These are phyloP conservation scores for Caranx ignobilis DNA, from an alignment of 2,113 vertebrate species.

Conservation along the genomic window DNA sequence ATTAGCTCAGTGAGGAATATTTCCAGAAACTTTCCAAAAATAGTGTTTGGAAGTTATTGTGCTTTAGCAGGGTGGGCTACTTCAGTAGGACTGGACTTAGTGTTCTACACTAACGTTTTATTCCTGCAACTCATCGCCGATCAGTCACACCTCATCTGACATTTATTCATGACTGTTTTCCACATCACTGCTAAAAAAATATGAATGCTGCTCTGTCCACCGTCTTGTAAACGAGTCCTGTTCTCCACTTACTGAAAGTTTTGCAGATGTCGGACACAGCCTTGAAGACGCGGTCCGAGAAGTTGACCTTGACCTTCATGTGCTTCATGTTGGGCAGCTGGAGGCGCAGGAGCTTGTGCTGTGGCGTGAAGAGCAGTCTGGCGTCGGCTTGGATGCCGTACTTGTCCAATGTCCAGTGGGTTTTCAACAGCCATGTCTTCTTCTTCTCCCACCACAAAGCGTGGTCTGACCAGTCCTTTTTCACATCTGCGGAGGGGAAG, in stretches of 20 bases:
- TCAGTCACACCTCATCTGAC: slow-evolving; percentile 20
- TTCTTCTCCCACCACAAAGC: slow-evolving; percentile 99
- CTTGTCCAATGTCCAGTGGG: slow-evolving; percentile 99
- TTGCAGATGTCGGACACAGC: slow-evolving; percentile 99
- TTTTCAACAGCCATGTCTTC: slow-evolving; percentile 98
- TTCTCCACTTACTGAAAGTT: slow-evolving; percentile 95
- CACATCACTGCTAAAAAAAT: slow-evolving; percentile 25
- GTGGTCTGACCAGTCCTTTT: slow-evolving; percentile 99
- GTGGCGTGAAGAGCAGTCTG: slow-evolving; percentile 96
- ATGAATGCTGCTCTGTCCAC: no score
- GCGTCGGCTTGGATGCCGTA: slow-evolving; percentile 98
- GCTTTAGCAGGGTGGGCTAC: slow-evolving; percentile 12
- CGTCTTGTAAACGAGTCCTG: not conserved
- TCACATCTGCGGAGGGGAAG: slow-evolving; percentile 87
- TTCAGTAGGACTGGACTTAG: not conserved
- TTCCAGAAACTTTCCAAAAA: slow-evolving; percentile 43
- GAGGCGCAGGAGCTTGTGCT: slow-evolving; percentile 97
- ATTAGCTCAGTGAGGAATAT: slow-evolving; percentile 12
- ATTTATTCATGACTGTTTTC: slow-evolving; percentile 11
- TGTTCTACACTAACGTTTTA: not conserved
- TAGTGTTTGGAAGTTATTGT: slow-evolving; percentile 24
- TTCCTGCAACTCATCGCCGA: slow-evolving; percentile 6
- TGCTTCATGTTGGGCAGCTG: slow-evolving; percentile 99
- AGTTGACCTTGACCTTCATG: slow-evolving; percentile 99
- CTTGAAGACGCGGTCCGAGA: slow-evolving; percentile 99